Base-by-base conservation (phyloP, 2,888 invertebrate genomes). In the Pocota personata region DNA sequence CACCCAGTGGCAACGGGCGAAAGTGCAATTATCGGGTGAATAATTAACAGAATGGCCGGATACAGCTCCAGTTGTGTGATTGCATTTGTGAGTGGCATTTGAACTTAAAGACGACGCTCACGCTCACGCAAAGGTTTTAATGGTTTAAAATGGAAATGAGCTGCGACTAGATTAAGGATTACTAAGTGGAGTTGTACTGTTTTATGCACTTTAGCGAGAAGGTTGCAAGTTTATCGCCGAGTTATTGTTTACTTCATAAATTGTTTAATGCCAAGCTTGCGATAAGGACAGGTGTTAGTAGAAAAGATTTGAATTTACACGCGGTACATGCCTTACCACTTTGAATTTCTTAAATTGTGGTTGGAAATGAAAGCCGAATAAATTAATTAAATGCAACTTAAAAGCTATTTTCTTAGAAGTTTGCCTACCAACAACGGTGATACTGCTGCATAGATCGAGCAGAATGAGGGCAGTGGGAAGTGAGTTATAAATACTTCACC, bases 11-110 rank as follows among this genome's bases (percentile, higher is more conserved):
- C 21, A 10, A 37, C 3, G 40, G 14, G 30, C 27, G 21, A 50
- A 32, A 16, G 52, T 57, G 62, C 75, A 82, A 82, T 82, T 82
- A 82, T 82, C 55, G 62, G 37, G 37, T 69, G 75, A 82, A 82
- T 64, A 82, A 69, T 82, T 69, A 82, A 30, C 60, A 24, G n/a
- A 55, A 35, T 46, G 21, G 19, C 57, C 30, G 55, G 69, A 69
- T 62, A 40, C 14, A 35, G 37, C 37, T 75, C 43, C 24, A 37
- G 62, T 62, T 10, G 46, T 60, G 55, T 62, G 48, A 60, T 60
- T 80, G 52, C 52, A 67, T 67, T 67, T 50, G 57, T 64, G 57
- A 79, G 21, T 64, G 52, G 67, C 73, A 62, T 67, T 73, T 52
- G 16, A 35, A 37, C 16, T 73, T 46, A 27, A 48, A 62, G 80